Evolutionary conservation across 1,140 invertebrate genomes (phyloP).

Genomic region (Aleiodes sp.): DNA sequence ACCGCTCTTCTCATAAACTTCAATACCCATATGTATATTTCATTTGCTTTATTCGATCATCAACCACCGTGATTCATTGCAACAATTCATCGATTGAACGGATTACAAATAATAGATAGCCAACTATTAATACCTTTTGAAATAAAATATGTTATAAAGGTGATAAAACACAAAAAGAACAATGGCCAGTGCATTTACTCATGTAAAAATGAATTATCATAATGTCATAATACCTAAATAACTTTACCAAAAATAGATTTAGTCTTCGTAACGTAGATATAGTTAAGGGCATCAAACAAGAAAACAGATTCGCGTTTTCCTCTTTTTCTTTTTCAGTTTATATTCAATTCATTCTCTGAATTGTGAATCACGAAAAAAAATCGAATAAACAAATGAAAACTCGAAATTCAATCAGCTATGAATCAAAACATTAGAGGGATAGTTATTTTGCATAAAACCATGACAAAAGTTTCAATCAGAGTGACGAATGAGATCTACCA

Average conservation of each 20-base stretch:
- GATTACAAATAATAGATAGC: constrained; percentile 50
- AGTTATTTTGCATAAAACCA: too few relatives aligned
- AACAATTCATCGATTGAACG: too few relatives aligned
- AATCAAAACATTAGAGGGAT: too few relatives aligned
- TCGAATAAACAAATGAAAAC: too few relatives aligned
- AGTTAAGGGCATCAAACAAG: constrained; percentile 60
- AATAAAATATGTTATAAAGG: constrained; percentile 17
- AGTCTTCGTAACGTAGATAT: constrained; percentile 66
- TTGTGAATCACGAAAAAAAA: too few relatives aligned
- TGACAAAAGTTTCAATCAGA: too few relatives aligned
- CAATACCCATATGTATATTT: too few relatives aligned
- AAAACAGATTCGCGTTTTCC: constrained; percentile 41
- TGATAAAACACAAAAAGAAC: constrained; percentile 34
- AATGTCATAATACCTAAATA: constrained; percentile 65
- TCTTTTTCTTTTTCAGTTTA: constrained; percentile 30
- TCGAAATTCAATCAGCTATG: too few relatives aligned
- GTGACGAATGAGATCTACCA: too few relatives aligned
- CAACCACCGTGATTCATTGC: too few relatives aligned
- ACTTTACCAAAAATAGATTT: constrained; percentile 68
- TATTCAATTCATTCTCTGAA: constrained; percentile 37
- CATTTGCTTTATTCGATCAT: too few relatives aligned
- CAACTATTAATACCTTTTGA: constrained; percentile 50
- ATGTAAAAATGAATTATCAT: constrained; percentile 59
- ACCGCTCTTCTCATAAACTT: too few relatives aligned
- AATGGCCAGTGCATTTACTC: constrained; percentile 66